Percentiles rank a stretch among this genome's conserved stretches.
phyloP scores from a whole-genome alignment of 2,888 invertebrate genomes.

The Agrotis puta region DNA sequence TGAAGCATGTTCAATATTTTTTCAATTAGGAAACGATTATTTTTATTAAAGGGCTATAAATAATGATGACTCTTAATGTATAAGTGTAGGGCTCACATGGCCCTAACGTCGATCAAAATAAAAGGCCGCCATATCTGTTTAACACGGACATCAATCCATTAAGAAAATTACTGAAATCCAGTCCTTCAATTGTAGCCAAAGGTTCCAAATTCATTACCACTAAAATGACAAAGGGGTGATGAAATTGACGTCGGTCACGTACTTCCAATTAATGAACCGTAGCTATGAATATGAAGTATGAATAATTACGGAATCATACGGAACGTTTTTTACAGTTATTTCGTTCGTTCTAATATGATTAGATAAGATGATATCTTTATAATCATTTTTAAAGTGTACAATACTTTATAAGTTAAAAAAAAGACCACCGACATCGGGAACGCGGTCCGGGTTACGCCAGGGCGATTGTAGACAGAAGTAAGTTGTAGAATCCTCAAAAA shows the following conservation, averaged over 20 bases:
- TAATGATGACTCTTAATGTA: not conserved
- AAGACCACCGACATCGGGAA: no score
- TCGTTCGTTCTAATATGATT: not conserved
- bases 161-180: constrained; percentile 48
- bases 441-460: no score
- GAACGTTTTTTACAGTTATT: not conserved
- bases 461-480: no score
- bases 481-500: no score
- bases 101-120: constrained; percentile 45
- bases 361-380: not conserved
- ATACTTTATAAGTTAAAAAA: no score
- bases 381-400: no score
- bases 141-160: constrained; percentile 46
- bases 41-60: constrained; percentile 2
- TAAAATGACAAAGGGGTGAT: constrained; percentile 49
- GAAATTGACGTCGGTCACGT: constrained; percentile 48
- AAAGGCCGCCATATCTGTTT: constrained; percentile 37
- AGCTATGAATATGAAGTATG: constrained; percentile 33
- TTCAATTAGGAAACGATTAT: not conserved
- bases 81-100: constrained; percentile 1
- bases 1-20: not conserved
- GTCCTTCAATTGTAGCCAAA: constrained; percentile 33
- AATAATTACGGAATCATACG: constrained; percentile 30
- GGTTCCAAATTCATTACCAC: constrained; percentile 47
- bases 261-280: constrained; percentile 40